These are phyloP conservation scores for Zonitis immaculata DNA, from an alignment of 2,888 invertebrate species.

Conservation along the genomic window DNA sequence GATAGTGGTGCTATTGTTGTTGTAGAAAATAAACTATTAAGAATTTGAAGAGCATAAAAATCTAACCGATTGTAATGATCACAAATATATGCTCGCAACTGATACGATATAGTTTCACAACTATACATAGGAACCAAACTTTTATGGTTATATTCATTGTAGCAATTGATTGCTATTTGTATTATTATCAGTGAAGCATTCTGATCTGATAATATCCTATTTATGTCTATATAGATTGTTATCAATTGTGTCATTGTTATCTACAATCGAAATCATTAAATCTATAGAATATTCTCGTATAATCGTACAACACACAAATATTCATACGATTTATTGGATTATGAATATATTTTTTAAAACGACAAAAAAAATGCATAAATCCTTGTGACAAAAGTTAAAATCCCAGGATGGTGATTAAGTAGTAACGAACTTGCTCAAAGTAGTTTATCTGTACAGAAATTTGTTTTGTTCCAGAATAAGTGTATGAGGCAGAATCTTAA, in stretches of 20 bases:
- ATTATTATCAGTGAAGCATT: not conserved
- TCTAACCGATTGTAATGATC: too few species aligned
- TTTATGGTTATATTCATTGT: conserved; percentile 10
- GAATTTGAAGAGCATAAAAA: too few species aligned
- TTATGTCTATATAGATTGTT: not conserved
- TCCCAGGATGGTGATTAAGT: conserved; percentile 16
- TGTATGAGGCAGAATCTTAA: conserved; percentile 7
- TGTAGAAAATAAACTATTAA: not conserved
- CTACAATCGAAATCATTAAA: not conserved
- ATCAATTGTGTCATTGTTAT: not conserved
- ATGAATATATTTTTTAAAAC: too few species aligned
- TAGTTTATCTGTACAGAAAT: conserved; percentile 18
- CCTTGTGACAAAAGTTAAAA: conserved; percentile 2
- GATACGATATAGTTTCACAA: too few species aligned
- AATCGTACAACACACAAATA: not conserved
- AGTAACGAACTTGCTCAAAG: conserved; percentile 11
- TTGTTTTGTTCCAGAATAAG: conserved; percentile 19
- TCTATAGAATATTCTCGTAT: not conserved
- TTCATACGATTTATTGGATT: too few species aligned
- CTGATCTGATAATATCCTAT: not conserved
- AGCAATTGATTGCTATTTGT: not conserved
- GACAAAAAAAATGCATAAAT: not conserved
- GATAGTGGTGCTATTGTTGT: not conserved
- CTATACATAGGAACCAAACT: conserved; percentile 13
- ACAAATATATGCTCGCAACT: too few species aligned